phyloP scores from a whole-genome alignment of 2,888 invertebrate genomes.

The Carabus problematicus region DNA sequence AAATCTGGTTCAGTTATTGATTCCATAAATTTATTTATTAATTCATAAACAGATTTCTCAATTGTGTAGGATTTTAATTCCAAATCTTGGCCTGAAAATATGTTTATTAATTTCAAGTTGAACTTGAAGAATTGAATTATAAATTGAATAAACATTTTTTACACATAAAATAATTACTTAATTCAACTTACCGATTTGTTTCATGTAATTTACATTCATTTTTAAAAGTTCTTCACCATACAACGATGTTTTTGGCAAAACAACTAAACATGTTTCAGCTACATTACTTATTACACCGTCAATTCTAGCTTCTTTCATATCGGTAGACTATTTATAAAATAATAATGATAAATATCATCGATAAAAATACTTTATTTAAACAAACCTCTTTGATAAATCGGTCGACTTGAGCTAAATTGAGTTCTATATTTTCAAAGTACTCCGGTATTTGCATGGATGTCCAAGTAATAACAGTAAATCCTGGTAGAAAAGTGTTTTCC shows the following conservation, averaged over 20 bases:
- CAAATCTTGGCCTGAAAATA: slow-evolving; percentile 58
- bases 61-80: slow-evolving; percentile 70
- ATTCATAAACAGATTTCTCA: slow-evolving; percentile 78
- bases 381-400: slow-evolving; percentile 70
- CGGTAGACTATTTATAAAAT: slow-evolving; percentile 64
- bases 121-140: background rate
- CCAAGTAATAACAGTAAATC: slow-evolving; percentile 81
- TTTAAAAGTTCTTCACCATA: slow-evolving; percentile 68
- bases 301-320: slow-evolving; percentile 79
- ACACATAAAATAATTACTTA: background rate
- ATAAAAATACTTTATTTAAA: slow-evolving; percentile 1
- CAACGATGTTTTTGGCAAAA: slow-evolving; percentile 69
- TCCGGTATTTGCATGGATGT: slow-evolving; percentile 76
- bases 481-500: slow-evolving; percentile 76
- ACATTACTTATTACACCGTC: slow-evolving; percentile 73
- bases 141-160: slow-evolving; percentile 48
- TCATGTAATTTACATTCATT: slow-evolving; percentile 67
- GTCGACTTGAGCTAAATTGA: slow-evolving; percentile 68
- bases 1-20: slow-evolving; percentile 67
- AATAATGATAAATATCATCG: slow-evolving; percentile 17
- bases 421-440: slow-evolving; percentile 66
- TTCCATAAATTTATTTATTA: slow-evolving; percentile 78
- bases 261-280: slow-evolving; percentile 67
- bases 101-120: slow-evolving; percentile 10
- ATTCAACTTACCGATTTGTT: slow-evolving; percentile 59